Conservation (phyloP, 2,888 invertebrate species). For the Drosophila mercatorum region DNA sequence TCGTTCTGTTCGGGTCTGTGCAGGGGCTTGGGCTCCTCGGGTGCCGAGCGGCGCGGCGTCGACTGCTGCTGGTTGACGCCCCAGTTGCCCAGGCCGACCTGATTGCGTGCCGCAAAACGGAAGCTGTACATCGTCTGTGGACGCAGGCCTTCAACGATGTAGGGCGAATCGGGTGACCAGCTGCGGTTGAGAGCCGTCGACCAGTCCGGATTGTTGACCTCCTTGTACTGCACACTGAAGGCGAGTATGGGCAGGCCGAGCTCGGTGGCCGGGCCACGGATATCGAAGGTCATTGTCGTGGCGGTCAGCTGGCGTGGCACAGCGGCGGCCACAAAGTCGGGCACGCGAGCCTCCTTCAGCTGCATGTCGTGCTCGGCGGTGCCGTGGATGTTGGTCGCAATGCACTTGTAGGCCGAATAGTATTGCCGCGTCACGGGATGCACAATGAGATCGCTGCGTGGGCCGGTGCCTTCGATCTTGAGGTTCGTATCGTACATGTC, state of each 20-base stretch:
- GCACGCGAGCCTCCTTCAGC: constrained; percentile 90
- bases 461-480: constrained; percentile 88
- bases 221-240: constrained; percentile 91
- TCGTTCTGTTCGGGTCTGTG: constrained; percentile 85
- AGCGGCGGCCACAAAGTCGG: constrained; percentile 88
- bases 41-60: constrained; percentile 91
- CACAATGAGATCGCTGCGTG: constrained; percentile 89
- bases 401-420: constrained; percentile 92
- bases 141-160: constrained; percentile 91
- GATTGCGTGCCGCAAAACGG: constrained; percentile 93
- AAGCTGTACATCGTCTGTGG: constrained; percentile 92
- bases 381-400: constrained; percentile 92
- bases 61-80: constrained; percentile 87
- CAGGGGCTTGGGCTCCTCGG: constrained; percentile 89
- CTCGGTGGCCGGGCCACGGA: constrained; percentile 90
- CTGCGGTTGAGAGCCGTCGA: constrained; percentile 89
- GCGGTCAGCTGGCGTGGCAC: constrained; percentile 90
- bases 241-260: constrained; percentile 91
- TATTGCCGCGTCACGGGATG: constrained; percentile 88
- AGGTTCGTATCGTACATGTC: constrained; percentile 86
- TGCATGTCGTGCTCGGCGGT: constrained; percentile 88
- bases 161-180: constrained; percentile 92
- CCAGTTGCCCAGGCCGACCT: constrained; percentile 92
- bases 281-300: constrained; percentile 92
- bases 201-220: constrained; percentile 88